Evolutionary conservation across 2,113 vertebrate species (phyloP).

Genomic region (Bubo bubo): DNA sequence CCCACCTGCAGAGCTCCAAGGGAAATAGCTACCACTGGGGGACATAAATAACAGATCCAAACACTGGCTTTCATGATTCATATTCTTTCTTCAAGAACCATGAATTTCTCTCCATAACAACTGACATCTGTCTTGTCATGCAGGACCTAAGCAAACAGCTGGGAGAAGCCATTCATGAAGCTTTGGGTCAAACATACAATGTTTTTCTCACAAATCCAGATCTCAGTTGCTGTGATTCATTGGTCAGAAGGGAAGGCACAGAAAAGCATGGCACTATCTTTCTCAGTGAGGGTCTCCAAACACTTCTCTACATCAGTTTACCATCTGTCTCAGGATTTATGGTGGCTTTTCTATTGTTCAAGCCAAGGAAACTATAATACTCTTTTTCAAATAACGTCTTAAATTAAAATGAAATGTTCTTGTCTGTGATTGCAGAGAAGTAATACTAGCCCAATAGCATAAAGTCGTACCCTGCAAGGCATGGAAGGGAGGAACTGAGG

Average conservation of each 20-base stretch:
- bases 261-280: neutral
- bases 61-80: rapidly evolving
- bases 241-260: neutral
- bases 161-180: neutral
- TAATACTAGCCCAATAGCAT: neutral
- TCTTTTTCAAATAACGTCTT: neutral
- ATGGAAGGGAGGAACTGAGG: neutral
- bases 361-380: neutral
- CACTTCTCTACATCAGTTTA: neutral
- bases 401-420: neutral
- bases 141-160: neutral
- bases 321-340: neutral
- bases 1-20: neutral
- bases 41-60: neutral
- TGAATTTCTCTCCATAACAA: neutral
- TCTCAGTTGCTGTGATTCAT: neutral
- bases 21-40: neutral
- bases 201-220: neutral
- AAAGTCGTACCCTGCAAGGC: neutral
- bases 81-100: neutral
- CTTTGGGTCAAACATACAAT: neutral
- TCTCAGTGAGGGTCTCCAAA: neutral
- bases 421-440: neutral
- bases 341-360: neutral
- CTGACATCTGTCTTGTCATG: neutral